Base-by-base conservation (phyloP, 2,888 invertebrate species). In the Dasysyrphus albostriatus region DNA sequence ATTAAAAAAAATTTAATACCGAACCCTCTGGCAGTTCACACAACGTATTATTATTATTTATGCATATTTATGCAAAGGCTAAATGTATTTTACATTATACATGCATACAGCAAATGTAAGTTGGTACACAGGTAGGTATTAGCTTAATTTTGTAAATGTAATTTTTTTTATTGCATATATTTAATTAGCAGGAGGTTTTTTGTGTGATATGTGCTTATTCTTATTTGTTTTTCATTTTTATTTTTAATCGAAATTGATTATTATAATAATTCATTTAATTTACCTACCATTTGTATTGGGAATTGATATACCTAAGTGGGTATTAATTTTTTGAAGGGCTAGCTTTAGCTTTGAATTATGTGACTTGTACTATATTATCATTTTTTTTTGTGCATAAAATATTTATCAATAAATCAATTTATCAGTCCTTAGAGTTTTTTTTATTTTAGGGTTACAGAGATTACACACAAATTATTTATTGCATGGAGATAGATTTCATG, bases 121-220 rank as follows among this genome's bases (percentile, higher is more conserved):
- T n/a, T n/a, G n/a, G n/a, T n/a, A n/a, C n/a, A n/a, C n/a, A n/a
- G n/a, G n/a, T n/a, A n/a, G 1, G 4, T 12, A 51, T 51, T 2
- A 24, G 24, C 24, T 24, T 51, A 51, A 51, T 51, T 51, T 14
- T 51, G 24, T 51, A 24, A 51, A 51, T 51, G 51, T 51, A 24
- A 10, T 51, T 9, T 51, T 29, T n/a, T n/a, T n/a, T n/a, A n/a
- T n/a, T 5, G 24, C 2, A 24, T 24, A 10, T 51, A 51, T 51
- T 51, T 51, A 24, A 12, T 51, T 12, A 12, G 2, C 5, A 51
- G 24, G 10, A 1, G 24, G 1, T 51, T 51, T 10, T 14, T 12
- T 14, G 0, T 6, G 0, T 12, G 2, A 51, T n/a, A n/a, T 51
- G 51, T 14, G 24, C 24, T 51, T 24, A 29, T 0, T 16, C 24